A percentile compares a stretch with the other conserved stretches of the same genome.
Evolutionary conservation across 2,797 vertebrate genomes (phyloP).

Genomic region (Alca torda): DNA sequence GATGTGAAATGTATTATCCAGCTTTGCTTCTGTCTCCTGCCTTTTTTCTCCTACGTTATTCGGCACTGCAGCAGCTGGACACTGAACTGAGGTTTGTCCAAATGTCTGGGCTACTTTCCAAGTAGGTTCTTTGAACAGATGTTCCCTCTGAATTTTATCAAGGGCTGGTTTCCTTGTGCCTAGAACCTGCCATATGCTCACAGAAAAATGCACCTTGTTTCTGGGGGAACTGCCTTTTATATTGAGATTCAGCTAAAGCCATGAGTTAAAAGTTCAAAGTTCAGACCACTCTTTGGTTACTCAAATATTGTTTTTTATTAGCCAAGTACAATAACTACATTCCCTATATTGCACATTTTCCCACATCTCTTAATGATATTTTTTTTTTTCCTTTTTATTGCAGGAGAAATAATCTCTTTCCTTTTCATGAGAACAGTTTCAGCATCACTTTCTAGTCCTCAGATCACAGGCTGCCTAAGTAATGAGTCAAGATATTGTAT

Average conservation of each 20-base stretch:
- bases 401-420: not conserved
- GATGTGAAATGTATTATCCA: not conserved
- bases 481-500: not conserved
- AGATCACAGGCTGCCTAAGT: not conserved
- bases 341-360: not conserved
- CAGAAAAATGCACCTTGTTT: not conserved
- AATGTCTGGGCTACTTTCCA: constrained; percentile 33
- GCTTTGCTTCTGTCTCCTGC: not conserved
- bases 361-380: not conserved
- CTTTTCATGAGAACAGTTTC: not conserved
- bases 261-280: not conserved
- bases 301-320: not conserved
- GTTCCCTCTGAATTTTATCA: constrained; percentile 21
- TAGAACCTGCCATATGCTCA: constrained; percentile 7
- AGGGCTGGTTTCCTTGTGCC: not conserved
- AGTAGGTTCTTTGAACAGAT: constrained; percentile 42
- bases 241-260: not conserved
- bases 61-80: not conserved
- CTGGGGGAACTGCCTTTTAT: not conserved
- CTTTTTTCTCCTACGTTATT: not conserved
- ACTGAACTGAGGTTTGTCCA: not conserved
- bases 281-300: not conserved
- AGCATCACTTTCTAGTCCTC: not conserved
- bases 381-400: not conserved
- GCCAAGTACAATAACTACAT: not conserved